A percentile compares a stretch with the other conserved stretches of the same genome.
phyloP scores from a whole-genome alignment of 2,113 vertebrate genomes.

The Tragelaphus strepsiceros region DNA sequence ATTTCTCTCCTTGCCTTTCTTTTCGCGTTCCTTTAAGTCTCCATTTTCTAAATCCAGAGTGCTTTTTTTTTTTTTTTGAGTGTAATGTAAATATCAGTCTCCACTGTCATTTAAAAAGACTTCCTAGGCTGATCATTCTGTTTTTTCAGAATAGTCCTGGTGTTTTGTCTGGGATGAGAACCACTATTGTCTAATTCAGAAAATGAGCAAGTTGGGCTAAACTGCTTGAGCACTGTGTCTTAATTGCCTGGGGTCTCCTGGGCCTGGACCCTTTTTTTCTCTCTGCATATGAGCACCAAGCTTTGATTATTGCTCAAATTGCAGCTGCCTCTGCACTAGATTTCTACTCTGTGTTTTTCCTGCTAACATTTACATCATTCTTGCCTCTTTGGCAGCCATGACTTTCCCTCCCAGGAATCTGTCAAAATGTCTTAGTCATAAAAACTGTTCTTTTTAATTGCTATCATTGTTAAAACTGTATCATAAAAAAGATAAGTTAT shows the following conservation, averaged over 20 bases:
- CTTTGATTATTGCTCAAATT: not conserved
- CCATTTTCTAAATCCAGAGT: not conserved
- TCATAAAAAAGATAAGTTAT: not conserved
- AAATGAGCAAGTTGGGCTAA: not conserved
- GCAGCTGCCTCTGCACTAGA: not conserved
- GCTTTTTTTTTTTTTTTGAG: not conserved
- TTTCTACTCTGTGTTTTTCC: not conserved
- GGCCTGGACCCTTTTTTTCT: not conserved
- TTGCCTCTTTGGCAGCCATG: not conserved
- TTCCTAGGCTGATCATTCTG: not conserved
- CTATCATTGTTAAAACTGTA: not conserved
- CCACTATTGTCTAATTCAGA: not conserved
- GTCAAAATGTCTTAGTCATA: not conserved
- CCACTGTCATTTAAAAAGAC: not conserved
- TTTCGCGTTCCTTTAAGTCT: not conserved
- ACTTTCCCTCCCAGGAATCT: not conserved
- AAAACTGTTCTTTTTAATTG: not conserved
- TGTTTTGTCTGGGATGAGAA: not conserved
- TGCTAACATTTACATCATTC: not conserved
- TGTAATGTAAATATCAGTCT: not conserved
- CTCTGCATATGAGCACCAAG: not conserved
- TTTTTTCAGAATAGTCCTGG: not conserved
- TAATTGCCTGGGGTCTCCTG: not conserved
- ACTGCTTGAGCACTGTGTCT: not conserved
- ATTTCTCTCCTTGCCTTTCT: not conserved